Conservation (phyloP, 2,113 vertebrate species). For the Scatophagus argus region DNA sequence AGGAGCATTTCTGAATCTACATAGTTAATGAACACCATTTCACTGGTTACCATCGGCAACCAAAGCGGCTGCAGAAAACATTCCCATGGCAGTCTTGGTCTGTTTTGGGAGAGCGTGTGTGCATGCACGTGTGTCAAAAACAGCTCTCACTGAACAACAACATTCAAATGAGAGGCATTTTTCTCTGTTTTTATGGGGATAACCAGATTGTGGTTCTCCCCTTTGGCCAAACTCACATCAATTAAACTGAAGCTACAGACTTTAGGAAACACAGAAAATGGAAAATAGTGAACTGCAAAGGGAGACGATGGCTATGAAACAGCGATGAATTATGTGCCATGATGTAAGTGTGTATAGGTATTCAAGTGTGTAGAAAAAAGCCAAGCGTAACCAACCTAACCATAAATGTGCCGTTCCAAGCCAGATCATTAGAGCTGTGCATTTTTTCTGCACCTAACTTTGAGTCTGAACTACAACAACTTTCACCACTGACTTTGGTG, state of each 20-base stretch:
- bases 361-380: constrained; percentile 26
- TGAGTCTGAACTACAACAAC: background rate
- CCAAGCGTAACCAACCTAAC: constrained; percentile 39
- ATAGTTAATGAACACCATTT: constrained; percentile 73
- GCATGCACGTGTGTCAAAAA: constrained; percentile 45
- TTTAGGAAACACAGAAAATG: constrained; percentile 5
- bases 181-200: constrained; percentile 32
- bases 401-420: constrained; percentile 22
- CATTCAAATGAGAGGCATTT: constrained; percentile 35
- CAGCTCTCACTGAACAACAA: constrained; percentile 15
- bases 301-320: constrained; percentile 12
- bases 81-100: constrained; percentile 56
- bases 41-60: constrained; percentile 68
- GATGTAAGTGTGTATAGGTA: constrained; percentile 28
- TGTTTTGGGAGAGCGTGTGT: constrained; percentile 32
- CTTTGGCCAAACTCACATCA: constrained; percentile 9
- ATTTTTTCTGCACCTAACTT: constrained; percentile 9
- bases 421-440: constrained; percentile 6
- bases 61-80: constrained; percentile 63
- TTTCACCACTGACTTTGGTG: constrained; percentile 20
- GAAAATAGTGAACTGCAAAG: constrained; percentile 1
- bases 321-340: constrained; percentile 33
- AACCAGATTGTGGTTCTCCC: constrained; percentile 24
- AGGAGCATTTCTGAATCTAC: constrained; percentile 53
- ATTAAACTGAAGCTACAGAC: constrained; percentile 12